Evolutionary conservation across 2,113 vertebrate species (phyloP), one percentile per base, ranked within the genome.

Genomic region (Planiliza haematocheilus): DNA sequence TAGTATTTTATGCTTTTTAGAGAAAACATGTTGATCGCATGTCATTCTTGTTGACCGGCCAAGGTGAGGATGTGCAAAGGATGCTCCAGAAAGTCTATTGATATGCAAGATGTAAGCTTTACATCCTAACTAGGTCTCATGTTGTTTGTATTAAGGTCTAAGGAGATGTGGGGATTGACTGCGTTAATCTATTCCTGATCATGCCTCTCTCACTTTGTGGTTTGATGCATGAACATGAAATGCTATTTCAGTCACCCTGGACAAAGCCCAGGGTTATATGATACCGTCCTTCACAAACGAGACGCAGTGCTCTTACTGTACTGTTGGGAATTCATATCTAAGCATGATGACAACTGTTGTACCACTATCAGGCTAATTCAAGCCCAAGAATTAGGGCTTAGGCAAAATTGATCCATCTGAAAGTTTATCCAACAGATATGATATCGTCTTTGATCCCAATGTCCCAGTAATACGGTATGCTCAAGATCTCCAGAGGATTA

Each of bases 131-230:
- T 50, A 77, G 43, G 60, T 51, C 36, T 62, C 53, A 56, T 30
- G 20, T 3, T 13, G 60, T 38, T 48, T 61, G 55, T 34, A 38
- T 41, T n/a, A 16, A n/a, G 13, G 34, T 56, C 24, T 10, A 4
- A 18, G 42, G 51, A 76, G 49, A 73, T 70, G 36, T 56, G 56
- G 2, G 50, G 46, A 2, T 1, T 53, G 71, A 21, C 7, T 7
- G 8, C 3, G 17, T 34, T 83, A 74, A 82, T 83, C 39, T 88
- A 85, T 81, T 78, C 74, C 79, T 41, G n/a, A 85, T 74, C 50
- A 73, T 36, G 7, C 65, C 79, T 85, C 64, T 59, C 17, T 84
- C 91, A 62, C 70, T 68, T 9, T 3, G 38, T 59, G 81, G 79
- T 46, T 68, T 58, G 30, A 72, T 59, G 21, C 79, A 30, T 43